Base-by-base conservation (phyloP, 2,888 invertebrate genomes). In the Helobdella robusta region DNA sequence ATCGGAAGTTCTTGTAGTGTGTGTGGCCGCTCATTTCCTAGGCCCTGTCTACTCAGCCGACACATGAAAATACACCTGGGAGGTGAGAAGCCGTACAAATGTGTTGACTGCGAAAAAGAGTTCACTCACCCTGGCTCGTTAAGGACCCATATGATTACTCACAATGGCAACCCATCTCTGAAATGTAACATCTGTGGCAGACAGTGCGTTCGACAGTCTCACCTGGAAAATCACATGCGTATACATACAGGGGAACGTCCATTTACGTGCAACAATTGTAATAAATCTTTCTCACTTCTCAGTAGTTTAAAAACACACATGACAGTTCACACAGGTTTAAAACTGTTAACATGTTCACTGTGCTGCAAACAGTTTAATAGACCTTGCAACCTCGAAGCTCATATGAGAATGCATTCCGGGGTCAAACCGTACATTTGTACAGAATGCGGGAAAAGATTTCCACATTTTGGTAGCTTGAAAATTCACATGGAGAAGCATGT, bases 281-380 rank as follows among this genome's bases (percentile, higher is more conserved):
- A 56, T 30, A 56, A 56, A 30, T 56, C 25, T 5, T 56, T 56
- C 32, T 56, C 56, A 30, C n/a, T 56, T n/a, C 56, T 56, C 56
- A 56, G 56, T 28, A 56, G 56, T 32, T 30, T 30, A n/a, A 56
- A 30, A 30, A 56, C 56, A 25, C 56, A 56, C 56, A 56, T 56
- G 56, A 56, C 56, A 30, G 20, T 56, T 8, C 56, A 56, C 56
- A 30, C 28, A n/a, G 56, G 25, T 2, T 30, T 11, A 32, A 30
- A 56, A n/a, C 4, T 56, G 48, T 25, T 48, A 8, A 23, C 48
- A 23, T 48, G 48, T 48, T 48, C 48, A 2, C 23, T 48, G 23
- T 48, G 48, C n/a, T 32, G 32, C 56, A 30, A 56, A 32, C 56
- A 30, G 32, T 56, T 30, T 28, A 30, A 30, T n/a, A 25, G 25